Evolutionary conservation across 1,140 invertebrate species (phyloP), one percentile per base, ranked within the genome.

Genomic region (Lanistes nyassanus): DNA sequence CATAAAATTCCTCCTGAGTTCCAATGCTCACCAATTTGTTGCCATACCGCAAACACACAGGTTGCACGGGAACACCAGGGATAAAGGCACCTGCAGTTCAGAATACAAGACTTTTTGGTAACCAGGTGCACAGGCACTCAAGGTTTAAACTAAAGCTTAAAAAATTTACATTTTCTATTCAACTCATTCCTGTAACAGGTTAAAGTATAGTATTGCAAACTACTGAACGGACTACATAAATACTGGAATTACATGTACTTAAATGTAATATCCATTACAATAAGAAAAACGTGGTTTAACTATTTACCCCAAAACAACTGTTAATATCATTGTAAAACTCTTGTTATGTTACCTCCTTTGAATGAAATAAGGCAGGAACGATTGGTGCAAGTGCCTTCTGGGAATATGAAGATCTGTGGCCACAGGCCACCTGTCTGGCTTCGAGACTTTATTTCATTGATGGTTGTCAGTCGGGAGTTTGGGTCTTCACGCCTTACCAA

Each of bases 311-410:
- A 47, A 16, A 47, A 16, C 42, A 47, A 6, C 5, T 13, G 9
- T n/a, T n/a, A n/a, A n/a, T n/a, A n/a, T n/a, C n/a, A n/a, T n/a
- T n/a, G 23, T 58, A 60, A 47, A n/a, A 6, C 56, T 51, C 31
- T 34, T 23, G 16, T 36, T 26, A 31, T 47, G 4, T 94, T 94
- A 75, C 96, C 97, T 21, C 94, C 94, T 90, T 99, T 99, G 88
- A 97, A 99, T n/a, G 95, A 95, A 70, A 98, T 97, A 69, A 98
- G 88, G 86, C 95, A 96, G 0, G 94, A 94, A 62, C 97, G 92
- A 91, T 98, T 99, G 3, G 97, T 97, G 87, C 96, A 98, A 0
- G 97, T 98, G 47, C 97, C 97, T 88, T 98, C 97, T 0, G 97
- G 96, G 89, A 98, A 98, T 80, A 98, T 97, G 70, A 98, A 92